Base-by-base conservation (phyloP, 2,888 invertebrate genomes). In the Gonocerus acuteangulatus region DNA sequence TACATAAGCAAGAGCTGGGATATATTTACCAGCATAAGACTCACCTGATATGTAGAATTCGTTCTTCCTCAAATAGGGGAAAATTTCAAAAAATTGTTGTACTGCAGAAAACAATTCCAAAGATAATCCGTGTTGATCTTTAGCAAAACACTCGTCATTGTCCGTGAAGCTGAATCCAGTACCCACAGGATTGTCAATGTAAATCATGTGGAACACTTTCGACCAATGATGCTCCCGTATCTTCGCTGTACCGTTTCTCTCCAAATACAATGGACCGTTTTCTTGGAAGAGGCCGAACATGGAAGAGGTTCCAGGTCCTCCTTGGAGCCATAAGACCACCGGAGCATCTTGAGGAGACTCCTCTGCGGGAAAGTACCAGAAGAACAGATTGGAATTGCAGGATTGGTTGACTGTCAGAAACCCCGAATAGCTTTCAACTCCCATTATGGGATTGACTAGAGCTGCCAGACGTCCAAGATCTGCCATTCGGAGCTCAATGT, bases 171-270 rank as follows among this genome's bases (percentile, higher is more conserved):
- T 94, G 72, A 86, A 95, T 0, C 95, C 95, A 2, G 92, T 87
- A 1, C 92, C 91, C 1, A 90, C 94, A 0, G 95, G 95, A 73
- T 91, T 95, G 73, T 95, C 95, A 60, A 95, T 87, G 72, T 89
- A 95, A 60, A 95, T 80, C 44, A 95, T 74, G 68, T 86, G 84
- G 72, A 89, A 89, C n/a, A 82, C 82, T 39, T 80, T 74, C 60
- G 83, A 85, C 95, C 95, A 95, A 7, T 86, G 82, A 69, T 85
- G 86, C 68, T 86, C 80, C 42, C 90, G 79, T 64, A 81, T 75
- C 67, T 78, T 75, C 51, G 85, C 73, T 69, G 72, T 73, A 71
- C 76, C 54, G 13, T 62, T 48, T 6, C 68, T 67, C 51, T 78
- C 78, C 6, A 60, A 23, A 7, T 16, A 27, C 11, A 48, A 82